Evolutionary conservation across 2,888 invertebrate genomes (phyloP).

Genomic region (Malthinus seriepunctatus): DNA sequence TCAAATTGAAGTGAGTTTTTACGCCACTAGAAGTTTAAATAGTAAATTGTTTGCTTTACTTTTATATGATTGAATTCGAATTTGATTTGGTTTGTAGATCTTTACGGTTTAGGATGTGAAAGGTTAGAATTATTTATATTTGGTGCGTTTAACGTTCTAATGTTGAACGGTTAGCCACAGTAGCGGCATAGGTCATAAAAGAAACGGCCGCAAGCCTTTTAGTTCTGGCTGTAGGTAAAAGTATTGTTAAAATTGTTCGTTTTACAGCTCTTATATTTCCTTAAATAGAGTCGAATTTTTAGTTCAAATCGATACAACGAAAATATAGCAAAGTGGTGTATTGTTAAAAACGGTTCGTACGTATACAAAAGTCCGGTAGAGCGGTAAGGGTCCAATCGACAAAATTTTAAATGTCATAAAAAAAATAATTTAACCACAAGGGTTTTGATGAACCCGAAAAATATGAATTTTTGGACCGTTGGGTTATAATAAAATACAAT

Average conservation of each 20-base stretch:
- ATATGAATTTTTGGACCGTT: constrained; percentile 11
- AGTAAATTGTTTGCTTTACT: constrained; percentile 51
- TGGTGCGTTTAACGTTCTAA: constrained; percentile 17
- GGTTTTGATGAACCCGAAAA: constrained; percentile 25
- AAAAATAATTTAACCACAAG: constrained; percentile 37
- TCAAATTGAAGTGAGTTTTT: constrained; percentile 50
- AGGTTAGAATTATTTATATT: not conserved
- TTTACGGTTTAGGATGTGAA: constrained; percentile 37
- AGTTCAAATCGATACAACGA: constrained; percentile 11
- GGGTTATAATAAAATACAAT: constrained; percentile 6
- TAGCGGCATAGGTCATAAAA: constrained; percentile 36
- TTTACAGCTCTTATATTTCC: constrained; percentile 26
- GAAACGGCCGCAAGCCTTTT: constrained; percentile 38
- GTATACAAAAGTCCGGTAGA: constrained; percentile 19
- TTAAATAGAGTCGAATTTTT: constrained; percentile 24
- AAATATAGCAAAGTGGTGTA: constrained; percentile 14
- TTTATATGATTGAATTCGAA: constrained; percentile 51
- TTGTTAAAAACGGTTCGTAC: constrained; percentile 13
- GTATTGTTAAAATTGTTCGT: constrained; percentile 28
- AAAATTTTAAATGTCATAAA: constrained; percentile 35
- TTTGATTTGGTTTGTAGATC: constrained; percentile 46
- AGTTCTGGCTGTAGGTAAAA: constrained; percentile 32
- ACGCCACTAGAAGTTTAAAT: constrained; percentile 50
- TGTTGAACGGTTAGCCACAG: constrained; percentile 25
- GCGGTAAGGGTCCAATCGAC: constrained; percentile 24